Base-by-base conservation (phyloP, 2,888 invertebrate species). In the Drosophila villosipedis region DNA sequence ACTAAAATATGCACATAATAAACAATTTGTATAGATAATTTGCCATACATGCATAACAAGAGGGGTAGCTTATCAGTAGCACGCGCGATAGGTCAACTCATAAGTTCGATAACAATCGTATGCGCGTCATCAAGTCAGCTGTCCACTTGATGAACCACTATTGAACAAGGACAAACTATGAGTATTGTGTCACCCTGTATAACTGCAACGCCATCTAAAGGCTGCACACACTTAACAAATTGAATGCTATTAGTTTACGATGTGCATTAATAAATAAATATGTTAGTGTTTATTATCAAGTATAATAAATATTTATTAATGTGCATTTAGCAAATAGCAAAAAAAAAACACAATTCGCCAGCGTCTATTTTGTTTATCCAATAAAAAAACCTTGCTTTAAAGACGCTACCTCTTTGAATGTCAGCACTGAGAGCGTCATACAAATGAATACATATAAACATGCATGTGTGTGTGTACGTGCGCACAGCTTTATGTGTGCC, bases 361-460 rank as follows among this genome's bases (percentile, higher is more conserved):
- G 60, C 58, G 79, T 67, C 43, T 78, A 76, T 66, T 65, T 81
- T 78, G 76, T 73, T 73, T 78, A 58, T 52, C 31, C 54, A 77
- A 69, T 68, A 69, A 62, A 67, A 73, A 82, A 82, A 82, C 80
- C 83, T 83, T 80, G 84, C 72, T 70, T 72, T 59, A 69, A 65
- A 71, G 69, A 68, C 70, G 82, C 62, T 74, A 67, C 35, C 53
- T 72, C 80, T 77, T 80, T 80, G 83, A 82, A 82, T 82, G 83
- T 80, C 82, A 83, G 78, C 77, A 72, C 73, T 55, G 61, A 80
- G 76, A 79, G 79, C 74, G 58, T 63, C 73, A 65, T 57, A 60
- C 63, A 59, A 60, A 39, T 63, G 57, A 57, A 68, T 33, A 59
- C 30, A 35, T 53, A 39, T 57, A 50, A 10, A 41, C 41, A 39